phyloP scores from a whole-genome alignment of 2,888 invertebrate genomes.

The Parnassius mnemosyne region DNA sequence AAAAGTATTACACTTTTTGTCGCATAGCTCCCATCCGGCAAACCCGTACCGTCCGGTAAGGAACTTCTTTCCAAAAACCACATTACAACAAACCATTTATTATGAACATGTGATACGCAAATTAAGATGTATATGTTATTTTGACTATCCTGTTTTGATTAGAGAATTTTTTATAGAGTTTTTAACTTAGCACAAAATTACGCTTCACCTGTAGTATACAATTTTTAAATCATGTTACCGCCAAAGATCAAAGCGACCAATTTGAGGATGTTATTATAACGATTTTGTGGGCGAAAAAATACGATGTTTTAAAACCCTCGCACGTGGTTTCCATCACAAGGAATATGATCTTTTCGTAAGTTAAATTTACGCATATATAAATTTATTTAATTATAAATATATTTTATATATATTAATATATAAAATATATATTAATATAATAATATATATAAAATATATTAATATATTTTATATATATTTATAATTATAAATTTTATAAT shows the following conservation, averaged over 20 bases:
- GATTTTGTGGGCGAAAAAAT: constrained; percentile 15
- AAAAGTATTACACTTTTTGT: too few species aligned
- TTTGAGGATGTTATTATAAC: constrained; percentile 14
- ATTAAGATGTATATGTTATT: not conserved
- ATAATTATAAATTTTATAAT: too few species aligned
- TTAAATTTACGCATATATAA: not conserved
- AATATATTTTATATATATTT: too few species aligned
- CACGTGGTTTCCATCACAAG: not conserved
- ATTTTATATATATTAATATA: too few species aligned
- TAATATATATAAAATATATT: too few species aligned
- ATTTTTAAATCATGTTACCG: constrained; percentile 19
- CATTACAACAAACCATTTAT: too few species aligned
- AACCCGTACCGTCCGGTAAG: too few species aligned
- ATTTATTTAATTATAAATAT: too few species aligned
- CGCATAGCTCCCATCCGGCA: too few species aligned
- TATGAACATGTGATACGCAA: too few species aligned
- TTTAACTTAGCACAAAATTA: constrained; percentile 16
- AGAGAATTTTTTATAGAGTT: not conserved
- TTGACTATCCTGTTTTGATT: not conserved
- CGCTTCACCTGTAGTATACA: not conserved
- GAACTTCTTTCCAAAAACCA: too few species aligned
- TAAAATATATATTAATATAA: too few species aligned
- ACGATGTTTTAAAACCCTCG: constrained; percentile 3
- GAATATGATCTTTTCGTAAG: not conserved
- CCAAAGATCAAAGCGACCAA: constrained; percentile 21